phyloP scores from a whole-genome alignment of 2,797 vertebrate genomes.

The Oreonectes daqikongensis region DNA sequence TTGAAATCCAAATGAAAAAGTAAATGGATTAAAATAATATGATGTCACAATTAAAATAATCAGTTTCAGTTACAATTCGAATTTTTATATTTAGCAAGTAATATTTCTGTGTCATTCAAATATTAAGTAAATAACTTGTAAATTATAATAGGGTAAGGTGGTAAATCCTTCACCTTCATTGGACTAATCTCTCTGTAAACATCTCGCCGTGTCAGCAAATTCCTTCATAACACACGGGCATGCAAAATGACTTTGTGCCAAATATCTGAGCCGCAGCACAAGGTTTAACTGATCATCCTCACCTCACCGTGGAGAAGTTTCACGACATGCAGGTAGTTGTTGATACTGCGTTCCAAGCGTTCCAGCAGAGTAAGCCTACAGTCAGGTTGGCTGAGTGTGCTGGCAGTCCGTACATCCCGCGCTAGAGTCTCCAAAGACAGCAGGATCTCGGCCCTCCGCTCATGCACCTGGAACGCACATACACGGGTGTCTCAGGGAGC shows the following conservation, averaged over 20 bases:
- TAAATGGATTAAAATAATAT: too few relatives aligned
- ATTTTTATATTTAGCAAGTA: too few relatives aligned
- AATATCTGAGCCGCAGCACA: background rate
- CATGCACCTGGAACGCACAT: conserved; percentile 63
- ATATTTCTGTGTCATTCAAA: too few relatives aligned
- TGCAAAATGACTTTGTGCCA: background rate
- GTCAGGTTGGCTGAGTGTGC: conserved; percentile 51
- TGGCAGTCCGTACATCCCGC: conserved; percentile 63
- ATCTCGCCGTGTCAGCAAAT: background rate
- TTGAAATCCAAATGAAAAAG: background rate
- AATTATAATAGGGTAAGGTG: too few relatives aligned
- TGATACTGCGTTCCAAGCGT: conserved; percentile 69
- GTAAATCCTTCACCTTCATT: too few relatives aligned
- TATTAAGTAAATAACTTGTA: too few relatives aligned
- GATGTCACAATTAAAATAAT: too few relatives aligned
- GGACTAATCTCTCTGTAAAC: background rate
- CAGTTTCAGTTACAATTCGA: too few relatives aligned
- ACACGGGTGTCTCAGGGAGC: conserved; percentile 32
- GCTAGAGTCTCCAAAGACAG: conserved; percentile 67
- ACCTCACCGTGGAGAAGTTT: conserved; percentile 68
- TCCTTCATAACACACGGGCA: background rate
- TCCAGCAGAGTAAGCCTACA: conserved; percentile 66
- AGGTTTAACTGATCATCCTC: conserved; percentile 46
- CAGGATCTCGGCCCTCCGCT: conserved; percentile 69
- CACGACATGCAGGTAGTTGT: conserved; percentile 72